Evolutionary conservation across 2,888 invertebrate species (phyloP), one percentile per base, ranked within the genome.

Genomic region (Meteorus cinctellus): DNA sequence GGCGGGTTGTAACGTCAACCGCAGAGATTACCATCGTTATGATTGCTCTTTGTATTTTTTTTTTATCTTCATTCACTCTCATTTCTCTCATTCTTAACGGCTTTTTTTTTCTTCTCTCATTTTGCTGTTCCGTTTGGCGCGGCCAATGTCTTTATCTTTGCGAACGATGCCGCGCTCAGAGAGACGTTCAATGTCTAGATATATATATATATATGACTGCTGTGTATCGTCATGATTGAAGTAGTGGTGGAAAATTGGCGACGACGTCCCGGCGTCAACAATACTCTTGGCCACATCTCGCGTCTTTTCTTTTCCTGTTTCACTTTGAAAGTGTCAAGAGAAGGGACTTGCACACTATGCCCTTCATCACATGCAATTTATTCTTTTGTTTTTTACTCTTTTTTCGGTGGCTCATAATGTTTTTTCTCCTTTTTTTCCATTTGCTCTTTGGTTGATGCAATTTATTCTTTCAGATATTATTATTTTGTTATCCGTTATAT

Each of bases 21-120:
- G 81, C 87, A 87, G 86, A 86, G 82, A 87, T 87, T 86, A 86
- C 85, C 83, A 82, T 86, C 83, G 83, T 86, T 85, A 83, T 85
- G 86, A 87, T 85, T 86, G 86, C 84, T 83, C 86, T 87, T 86
- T 87, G 87, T 86, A 85, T 84, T 81, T 73, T 71, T 62, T 62
- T 59, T 12, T 73, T 45, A n/a, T 69, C 72, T 66, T 75, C 62
- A 70, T 74, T 48, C 63, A 16, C 74, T 72, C 6, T 63, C 48
- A 71, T 69, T 71, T 65, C 48, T 31, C 75, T 41, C 60, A 72
- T 41, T 45, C 66, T 67, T 70, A 55, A 67, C 48, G 51, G 59
- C 77, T 70, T 79, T 74, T 76, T 72, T 72, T 65, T 67, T 63
- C 51, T 34, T 34, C 34, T 24, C 77, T 71, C 72, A 71, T 74